These are phyloP conservation scores for Dryococelus australis DNA, from an alignment of 2,888 invertebrate species.

Conservation along the genomic window DNA sequence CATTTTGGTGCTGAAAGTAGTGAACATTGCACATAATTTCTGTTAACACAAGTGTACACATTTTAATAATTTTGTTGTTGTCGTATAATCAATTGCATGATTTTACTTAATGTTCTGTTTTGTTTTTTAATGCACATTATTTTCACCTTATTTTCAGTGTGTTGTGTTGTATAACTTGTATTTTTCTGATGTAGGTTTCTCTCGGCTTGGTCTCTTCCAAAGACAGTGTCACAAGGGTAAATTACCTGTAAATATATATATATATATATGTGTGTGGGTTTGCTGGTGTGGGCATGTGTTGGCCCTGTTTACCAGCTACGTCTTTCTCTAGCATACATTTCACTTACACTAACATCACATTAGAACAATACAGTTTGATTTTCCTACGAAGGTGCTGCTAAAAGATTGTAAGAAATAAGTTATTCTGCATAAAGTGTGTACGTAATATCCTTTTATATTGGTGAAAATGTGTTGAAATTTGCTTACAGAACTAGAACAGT, in stretches of 20 bases:
- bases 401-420: too few relatives aligned
- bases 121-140: too few relatives aligned
- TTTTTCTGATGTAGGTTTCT: slow-evolving; percentile 42
- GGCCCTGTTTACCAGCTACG: background rate
- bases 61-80: background rate
- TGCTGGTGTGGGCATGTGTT: slow-evolving; percentile 25
- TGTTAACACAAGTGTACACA: background rate
- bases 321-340: background rate
- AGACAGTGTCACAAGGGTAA: slow-evolving; percentile 36
- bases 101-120: too few relatives aligned
- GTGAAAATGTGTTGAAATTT: too few relatives aligned
- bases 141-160: background rate
- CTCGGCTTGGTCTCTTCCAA: slow-evolving; percentile 47
- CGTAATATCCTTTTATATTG: too few relatives aligned
- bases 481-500: too few relatives aligned
- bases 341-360: background rate
- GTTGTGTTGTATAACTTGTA: slow-evolving; percentile 4
- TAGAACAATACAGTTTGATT: too few relatives aligned
- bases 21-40: background rate
- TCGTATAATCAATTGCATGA: background rate
- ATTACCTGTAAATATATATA: background rate
- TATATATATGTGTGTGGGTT: background rate
- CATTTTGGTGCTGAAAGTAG: too few relatives aligned
- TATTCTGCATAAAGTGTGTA: too few relatives aligned
- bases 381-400: too few relatives aligned